phyloP scores from a whole-genome alignment of 2,113 vertebrate genomes.

The Campylomormyrus tamandua region DNA sequence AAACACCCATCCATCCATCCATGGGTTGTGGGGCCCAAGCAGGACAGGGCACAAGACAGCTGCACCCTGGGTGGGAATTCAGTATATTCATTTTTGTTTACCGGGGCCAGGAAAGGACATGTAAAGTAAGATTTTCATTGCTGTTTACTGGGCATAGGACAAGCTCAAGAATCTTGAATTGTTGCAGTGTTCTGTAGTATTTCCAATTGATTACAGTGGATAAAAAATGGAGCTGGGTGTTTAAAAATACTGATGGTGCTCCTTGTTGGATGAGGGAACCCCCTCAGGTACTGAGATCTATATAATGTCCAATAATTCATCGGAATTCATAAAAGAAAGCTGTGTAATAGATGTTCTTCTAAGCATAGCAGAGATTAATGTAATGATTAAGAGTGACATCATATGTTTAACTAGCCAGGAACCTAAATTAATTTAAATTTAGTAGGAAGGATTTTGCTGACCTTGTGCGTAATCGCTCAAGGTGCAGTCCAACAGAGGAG shows the following conservation, averaged over 20 bases:
- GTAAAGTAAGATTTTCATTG: not conserved
- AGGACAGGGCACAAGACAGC: not conserved
- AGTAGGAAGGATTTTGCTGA: not conserved
- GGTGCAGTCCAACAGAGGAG: not conserved
- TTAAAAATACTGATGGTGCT: not conserved
- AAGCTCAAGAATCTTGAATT: not conserved
- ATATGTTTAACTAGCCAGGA: not conserved
- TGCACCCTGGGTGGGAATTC: not conserved
- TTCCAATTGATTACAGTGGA: not conserved
- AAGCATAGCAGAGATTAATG: not conserved
- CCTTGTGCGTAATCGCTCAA: not conserved
- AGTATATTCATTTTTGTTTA: not conserved
- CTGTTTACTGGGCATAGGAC: not conserved
- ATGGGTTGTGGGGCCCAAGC: not conserved
- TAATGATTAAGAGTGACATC: not conserved
- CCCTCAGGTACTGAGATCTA: not conserved
- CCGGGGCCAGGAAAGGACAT: not conserved
- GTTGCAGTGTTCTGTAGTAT: not conserved
- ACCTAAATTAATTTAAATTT: not conserved
- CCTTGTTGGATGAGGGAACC: not conserved
- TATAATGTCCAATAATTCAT: not conserved
- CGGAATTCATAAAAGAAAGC: not conserved
- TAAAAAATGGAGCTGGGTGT: not conserved
- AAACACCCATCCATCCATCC: not conserved
- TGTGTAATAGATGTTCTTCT: not conserved